phyloP scores from a whole-genome alignment of 2,113 vertebrate species.

The Polyodon spathula region DNA sequence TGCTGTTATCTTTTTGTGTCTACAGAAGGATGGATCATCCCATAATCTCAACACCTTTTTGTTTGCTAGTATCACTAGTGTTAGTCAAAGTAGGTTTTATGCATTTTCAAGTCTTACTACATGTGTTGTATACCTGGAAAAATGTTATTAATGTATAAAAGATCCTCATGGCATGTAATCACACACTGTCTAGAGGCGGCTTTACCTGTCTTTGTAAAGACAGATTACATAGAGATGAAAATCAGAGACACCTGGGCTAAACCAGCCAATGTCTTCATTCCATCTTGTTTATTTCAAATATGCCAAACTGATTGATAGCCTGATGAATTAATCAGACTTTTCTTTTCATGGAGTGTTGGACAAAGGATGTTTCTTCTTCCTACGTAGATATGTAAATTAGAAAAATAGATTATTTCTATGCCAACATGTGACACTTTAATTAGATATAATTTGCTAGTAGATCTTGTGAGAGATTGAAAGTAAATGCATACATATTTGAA shows the following conservation, averaged over 20 bases:
- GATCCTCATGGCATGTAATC: constrained; percentile 20
- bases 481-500: no score
- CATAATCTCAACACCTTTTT: neutral
- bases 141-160: constrained; percentile 17
- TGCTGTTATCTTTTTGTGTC: neutral
- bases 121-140: neutral
- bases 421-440: constrained; percentile 37
- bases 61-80: neutral
- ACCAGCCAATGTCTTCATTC: constrained; percentile 31
- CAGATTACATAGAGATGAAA: constrained; percentile 34
- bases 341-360: constrained; percentile 11
- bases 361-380: neutral
- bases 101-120: neutral
- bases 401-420: constrained; percentile 20
- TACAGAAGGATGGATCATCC: neutral
- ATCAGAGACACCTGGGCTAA: constrained; percentile 38
- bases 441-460: neutral
- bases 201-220: constrained; percentile 20
- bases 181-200: constrained; percentile 17
- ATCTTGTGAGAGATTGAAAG: no score
- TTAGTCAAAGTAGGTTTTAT: constrained; percentile 3
- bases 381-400: constrained; percentile 38
- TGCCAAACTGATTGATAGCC: constrained; percentile 41
- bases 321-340: constrained; percentile 33
- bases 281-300: constrained; percentile 33